phyloP scores from a whole-genome alignment of 2,888 invertebrate genomes.

The Aspidiotus destructor region DNA sequence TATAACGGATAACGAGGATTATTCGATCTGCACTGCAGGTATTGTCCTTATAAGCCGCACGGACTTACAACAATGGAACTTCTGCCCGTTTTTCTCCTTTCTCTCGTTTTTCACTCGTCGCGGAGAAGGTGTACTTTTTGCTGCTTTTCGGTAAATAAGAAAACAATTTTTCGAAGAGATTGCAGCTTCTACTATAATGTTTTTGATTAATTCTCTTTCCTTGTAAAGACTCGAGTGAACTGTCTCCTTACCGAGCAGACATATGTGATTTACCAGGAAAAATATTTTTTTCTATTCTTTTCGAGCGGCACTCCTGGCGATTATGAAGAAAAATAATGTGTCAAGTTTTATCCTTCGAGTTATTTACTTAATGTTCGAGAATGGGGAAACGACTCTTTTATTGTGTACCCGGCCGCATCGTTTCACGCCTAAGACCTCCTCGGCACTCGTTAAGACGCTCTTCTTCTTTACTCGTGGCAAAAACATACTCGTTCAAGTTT shows the following conservation, averaged over 20 bases:
- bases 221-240: slow-evolving; percentile 27
- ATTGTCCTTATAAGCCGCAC: too few species aligned
- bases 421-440: too few species aligned
- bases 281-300: slow-evolving; percentile 29
- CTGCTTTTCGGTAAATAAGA: neutral
- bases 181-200: slow-evolving; percentile 14
- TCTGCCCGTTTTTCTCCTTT: too few species aligned
- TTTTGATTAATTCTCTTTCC: slow-evolving; percentile 31
- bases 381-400: slow-evolving; percentile 30
- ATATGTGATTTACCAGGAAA: slow-evolving; percentile 30
- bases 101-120: too few species aligned
- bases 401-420: slow-evolving; percentile 14
- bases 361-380: slow-evolving; percentile 31
- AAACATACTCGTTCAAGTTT: too few species aligned
- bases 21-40: too few species aligned
- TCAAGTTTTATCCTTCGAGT: slow-evolving; percentile 32
- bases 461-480: neutral
- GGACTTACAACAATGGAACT: too few species aligned
- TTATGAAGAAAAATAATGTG: slow-evolving; percentile 33
- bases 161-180: slow-evolving; percentile 14
- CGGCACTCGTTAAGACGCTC: slow-evolving; percentile 15
- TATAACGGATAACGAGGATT: too few species aligned
- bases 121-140: too few species aligned
- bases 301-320: slow-evolving; percentile 22
- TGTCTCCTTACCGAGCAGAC: slow-evolving; percentile 29